Evolutionary conservation across 2,888 invertebrate species (phyloP), one percentile per base, ranked within the genome.

Genomic region (Cybosia mesomella): DNA sequence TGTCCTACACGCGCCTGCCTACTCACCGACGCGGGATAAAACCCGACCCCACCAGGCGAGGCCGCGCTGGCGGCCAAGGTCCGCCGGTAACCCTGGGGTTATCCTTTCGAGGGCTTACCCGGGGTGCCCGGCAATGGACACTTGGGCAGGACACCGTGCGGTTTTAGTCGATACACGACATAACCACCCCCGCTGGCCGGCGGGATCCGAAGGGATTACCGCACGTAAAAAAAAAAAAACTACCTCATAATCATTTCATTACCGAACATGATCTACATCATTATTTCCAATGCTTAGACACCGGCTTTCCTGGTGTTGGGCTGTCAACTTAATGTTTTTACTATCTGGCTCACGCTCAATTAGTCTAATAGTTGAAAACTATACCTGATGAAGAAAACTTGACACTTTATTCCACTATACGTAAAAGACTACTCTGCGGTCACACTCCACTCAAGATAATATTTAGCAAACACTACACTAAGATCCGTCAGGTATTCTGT

Each of bases 401-500:
- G 13, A 39, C 24, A 39, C 59, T 39, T 39, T 22, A 59, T 59
- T 22, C 18, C 34, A 21, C 0, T 34, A 22, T 34, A 22, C 36
- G 34, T 36, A 36, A 36, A 22, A 15, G 49, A 49, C 49, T 15
- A 36, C 39, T 4, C 18, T 10, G 15, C 9, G 24, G 22, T 22
- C 22, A 39, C 49, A 62, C 28, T 32, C 21, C 28, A 53, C 21
- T 32, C 32, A 49, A 34, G 13, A n/a, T 8, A n/a, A 49, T 15
- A 28, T 55, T 15, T 24, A 55, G 7, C 1, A 49, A 15, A 55
- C 15, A 55, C 24, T 18, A 24, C 28, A 21, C 49, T 32, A n/a
- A n/a, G 21, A 28, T 28, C n/a, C 39, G n/a, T 49, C 13, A 62
- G 61, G 28, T 32, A n/a, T 53, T 49, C 61, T 21, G 32, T 62